Percentiles rank a stretch among this genome's conserved stretches.
Evolutionary conservation across 2,888 invertebrate genomes (phyloP).

Genomic region (Xiphydria camelus): DNA sequence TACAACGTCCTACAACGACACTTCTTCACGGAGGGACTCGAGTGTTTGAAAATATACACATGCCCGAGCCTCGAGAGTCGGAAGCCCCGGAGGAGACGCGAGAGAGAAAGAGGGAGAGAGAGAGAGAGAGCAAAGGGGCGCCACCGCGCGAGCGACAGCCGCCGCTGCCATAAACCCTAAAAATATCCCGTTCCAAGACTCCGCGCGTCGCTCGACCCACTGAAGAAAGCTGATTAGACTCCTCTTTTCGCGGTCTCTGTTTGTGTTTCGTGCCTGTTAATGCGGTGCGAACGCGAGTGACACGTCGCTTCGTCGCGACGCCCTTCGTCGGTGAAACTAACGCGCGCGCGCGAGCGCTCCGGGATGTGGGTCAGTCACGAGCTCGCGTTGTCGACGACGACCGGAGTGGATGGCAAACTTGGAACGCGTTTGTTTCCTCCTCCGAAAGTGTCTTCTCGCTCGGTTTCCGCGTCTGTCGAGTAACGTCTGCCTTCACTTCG

Average conservation of each 20-base stretch:
- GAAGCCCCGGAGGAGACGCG: too few species aligned
- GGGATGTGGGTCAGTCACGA: too few species aligned
- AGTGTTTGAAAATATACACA: conserved; percentile 27
- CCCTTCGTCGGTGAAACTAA: too few species aligned
- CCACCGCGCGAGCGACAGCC: neutral
- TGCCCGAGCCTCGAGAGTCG: too few species aligned
- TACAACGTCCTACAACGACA: conserved; percentile 16
- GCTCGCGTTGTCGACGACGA: too few species aligned
- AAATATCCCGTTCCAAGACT: conserved; percentile 4
- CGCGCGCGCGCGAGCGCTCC: too few species aligned
- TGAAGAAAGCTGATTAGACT: conserved; percentile 10
- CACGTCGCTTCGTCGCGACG: neutral
- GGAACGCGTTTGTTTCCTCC: too few species aligned
- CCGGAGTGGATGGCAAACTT: too few species aligned
- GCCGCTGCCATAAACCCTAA: conserved; percentile 12
- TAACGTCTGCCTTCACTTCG: too few species aligned
- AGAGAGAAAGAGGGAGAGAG: too few species aligned
- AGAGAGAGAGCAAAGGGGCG: neutral
- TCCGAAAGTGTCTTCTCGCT: too few species aligned
- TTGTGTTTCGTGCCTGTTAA: conserved; percentile 2
- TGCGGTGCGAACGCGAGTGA: neutral
- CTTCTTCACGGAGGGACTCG: conserved; percentile 24
- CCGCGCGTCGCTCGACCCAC: neutral
- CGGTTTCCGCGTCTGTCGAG: too few species aligned
- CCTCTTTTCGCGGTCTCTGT: conserved; percentile 1